Evolutionary conservation across 2,888 invertebrate genomes (phyloP), one percentile per base, ranked within the genome.

Genomic region (Junonia oenone): DNA sequence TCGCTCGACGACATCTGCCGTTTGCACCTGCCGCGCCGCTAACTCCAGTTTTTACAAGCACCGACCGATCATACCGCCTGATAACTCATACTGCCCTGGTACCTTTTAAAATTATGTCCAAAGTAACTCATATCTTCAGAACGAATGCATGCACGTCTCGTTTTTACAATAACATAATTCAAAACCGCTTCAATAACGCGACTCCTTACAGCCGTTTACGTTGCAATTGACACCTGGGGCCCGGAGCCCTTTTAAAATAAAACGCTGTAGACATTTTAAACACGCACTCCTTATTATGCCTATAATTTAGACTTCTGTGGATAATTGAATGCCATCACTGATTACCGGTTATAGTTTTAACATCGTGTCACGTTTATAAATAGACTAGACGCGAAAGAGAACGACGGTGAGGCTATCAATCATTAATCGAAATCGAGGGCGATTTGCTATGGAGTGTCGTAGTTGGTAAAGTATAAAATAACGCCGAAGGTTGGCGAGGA

Each of bases 221-320:
- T 72, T 64, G 69, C 78, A 75, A 78, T 76, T 78, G 77, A 77
- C 79, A 81, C 78, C 76, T 69, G 74, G 51, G 73, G 77, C 76
- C 71, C 62, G 68, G 62, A 60, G 59, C 52, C 53, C 51, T 64
- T 66, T 47, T 33, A 54, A 58, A 53, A 50, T 52, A 60, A 55
- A 52, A 57, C 62, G 60, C 65, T 27, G 64, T 55, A 63, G 56
- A 63, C 63, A 64, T 72, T 67, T 63, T 57, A 63, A 65, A 48
- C 61, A 56, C 55, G 51, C 59, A 62, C 63, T 8, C 8, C 13
- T 22, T 3, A 22, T 22, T 22, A 14, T 69, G 63, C 59, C 69
- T 72, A 75, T 72, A 78, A 79, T 79, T 81, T 78, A 78, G 55
- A 61, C 63, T 70, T 68, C 72, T 65, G 13, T 22, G 26, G 68